Base-by-base conservation (phyloP, 2,888 invertebrate genomes). In the Gnatocerus cornutus region DNA sequence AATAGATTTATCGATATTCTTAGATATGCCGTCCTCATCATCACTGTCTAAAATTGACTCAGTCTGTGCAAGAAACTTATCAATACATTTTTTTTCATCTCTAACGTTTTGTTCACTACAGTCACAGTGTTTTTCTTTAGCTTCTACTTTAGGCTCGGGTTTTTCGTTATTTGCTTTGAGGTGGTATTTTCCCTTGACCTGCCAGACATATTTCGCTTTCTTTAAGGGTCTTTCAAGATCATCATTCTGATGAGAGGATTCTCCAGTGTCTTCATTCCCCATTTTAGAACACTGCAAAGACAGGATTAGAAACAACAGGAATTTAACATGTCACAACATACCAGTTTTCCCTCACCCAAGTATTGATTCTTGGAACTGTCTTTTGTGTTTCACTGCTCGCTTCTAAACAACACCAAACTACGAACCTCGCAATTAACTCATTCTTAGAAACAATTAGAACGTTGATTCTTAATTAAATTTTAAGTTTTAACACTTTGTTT, bases 191-290 rank as follows among this genome's bases (percentile, higher is more conserved):
- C 90, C 90, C 84, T 90, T 90, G 69, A 90, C 88, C 86, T 90
- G 89, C 90, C 90, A 90, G 63, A 90, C 87, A 84, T 88, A 90
- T 77, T 89, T 86, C 68, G 90, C 90, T 84, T 90, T 90, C 82
- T 90, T 90, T 75, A 89, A 86, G 79, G 90, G 90, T 84, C 89
- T 87, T 78, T 88, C 88, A 66, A 85, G 84, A 74, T 87, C 87
- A 79, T 82, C 87, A 84, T 84, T 86, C 81, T 84, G 85, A 82
- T 85, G 87, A 70, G 88, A 87, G 70, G 87, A 85, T 77, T 87
- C 86, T 68, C 86, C 88, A 41, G 56, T 29, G 68, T 61, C 64
- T 30, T 68, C 45, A 16, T 67, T 56, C 10, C 43, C 74, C 77
- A 77, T 9, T 53, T 37, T 27, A 29, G 13, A 16, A 46, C 3